A percentile compares a stretch with the other conserved stretches of the same genome.
Evolutionary conservation across 1,140 invertebrate genomes (phyloP).

Genomic region (Aphis craccivora): DNA sequence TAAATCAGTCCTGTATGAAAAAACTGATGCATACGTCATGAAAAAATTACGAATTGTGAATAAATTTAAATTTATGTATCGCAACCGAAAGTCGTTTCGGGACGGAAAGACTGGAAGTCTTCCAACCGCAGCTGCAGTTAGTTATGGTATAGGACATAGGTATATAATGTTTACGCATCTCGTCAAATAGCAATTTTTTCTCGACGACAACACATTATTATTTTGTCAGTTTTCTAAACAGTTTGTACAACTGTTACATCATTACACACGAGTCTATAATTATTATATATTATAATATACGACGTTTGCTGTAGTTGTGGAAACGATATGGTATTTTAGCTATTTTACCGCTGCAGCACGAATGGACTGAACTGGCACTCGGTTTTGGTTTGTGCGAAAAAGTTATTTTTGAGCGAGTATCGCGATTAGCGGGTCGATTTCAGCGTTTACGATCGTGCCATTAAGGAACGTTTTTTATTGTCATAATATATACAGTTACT

Average conservation of each 20-base stretch:
- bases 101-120: not conserved
- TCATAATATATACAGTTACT: not conserved
- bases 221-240: not conserved
- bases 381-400: not conserved
- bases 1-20: not conserved
- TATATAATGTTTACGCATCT: not conserved
- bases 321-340: slow-evolving; percentile 17
- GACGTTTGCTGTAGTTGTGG: not conserved
- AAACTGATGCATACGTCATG: not conserved
- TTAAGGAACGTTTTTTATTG: slow-evolving; percentile 42
- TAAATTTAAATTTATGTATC: not conserved
- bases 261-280: not conserved
- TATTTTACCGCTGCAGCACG: not conserved
- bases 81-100: not conserved
- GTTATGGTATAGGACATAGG: not conserved
- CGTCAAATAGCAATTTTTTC: not conserved
- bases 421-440: slow-evolving; percentile 46
- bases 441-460: slow-evolving; percentile 22
- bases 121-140: not conserved
- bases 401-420: slow-evolving; percentile 35
- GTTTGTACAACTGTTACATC: not conserved
- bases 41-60: not conserved
- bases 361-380: not conserved
- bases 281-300: not conserved
- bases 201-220: not conserved